Evolutionary conservation across 2,797 vertebrate species (phyloP).

Genomic region (Aldrovandia affinis): DNA sequence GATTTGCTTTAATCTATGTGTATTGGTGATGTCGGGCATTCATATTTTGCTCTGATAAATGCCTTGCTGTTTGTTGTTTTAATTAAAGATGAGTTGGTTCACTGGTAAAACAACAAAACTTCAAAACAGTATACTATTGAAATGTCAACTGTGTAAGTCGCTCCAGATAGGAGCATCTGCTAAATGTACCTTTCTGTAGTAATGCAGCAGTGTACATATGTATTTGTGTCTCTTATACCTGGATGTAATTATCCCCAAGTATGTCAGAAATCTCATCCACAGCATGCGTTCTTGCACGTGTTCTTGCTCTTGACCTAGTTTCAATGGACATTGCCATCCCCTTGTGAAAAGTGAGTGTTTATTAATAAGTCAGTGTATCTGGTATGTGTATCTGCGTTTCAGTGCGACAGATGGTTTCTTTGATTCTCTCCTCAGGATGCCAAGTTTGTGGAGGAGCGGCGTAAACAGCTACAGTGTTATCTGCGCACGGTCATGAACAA

Average conservation of each 20-base stretch:
- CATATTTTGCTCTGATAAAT: neutral
- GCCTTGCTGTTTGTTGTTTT: neutral
- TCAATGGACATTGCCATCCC: neutral
- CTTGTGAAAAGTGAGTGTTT: neutral
- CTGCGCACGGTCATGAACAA: conserved; percentile 97
- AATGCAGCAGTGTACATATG: neutral
- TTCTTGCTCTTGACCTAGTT: neutral
- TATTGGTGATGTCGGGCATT: neutral
- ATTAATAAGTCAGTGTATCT: neutral
- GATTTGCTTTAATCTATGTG: neutral
- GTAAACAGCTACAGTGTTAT: conserved; percentile 95
- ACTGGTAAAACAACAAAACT: neutral
- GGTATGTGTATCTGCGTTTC: neutral
- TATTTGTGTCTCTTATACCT: neutral
- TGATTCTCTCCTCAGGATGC: conserved; percentile 78
- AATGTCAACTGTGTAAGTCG: no score
- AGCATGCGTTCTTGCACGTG: neutral
- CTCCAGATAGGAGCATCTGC: neutral
- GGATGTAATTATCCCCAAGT: neutral
- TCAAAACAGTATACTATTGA: neutral
- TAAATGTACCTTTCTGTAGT: neutral
- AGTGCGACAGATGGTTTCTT: conserved; percentile 1
- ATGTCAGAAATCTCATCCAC: neutral
- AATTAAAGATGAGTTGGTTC: neutral
- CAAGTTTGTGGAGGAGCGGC: conserved; percentile 94